Percentiles rank a stretch among this genome's conserved stretches.
phyloP scores from a whole-genome alignment of 2,113 vertebrate genomes.

The Neotragus pygmaeus region DNA sequence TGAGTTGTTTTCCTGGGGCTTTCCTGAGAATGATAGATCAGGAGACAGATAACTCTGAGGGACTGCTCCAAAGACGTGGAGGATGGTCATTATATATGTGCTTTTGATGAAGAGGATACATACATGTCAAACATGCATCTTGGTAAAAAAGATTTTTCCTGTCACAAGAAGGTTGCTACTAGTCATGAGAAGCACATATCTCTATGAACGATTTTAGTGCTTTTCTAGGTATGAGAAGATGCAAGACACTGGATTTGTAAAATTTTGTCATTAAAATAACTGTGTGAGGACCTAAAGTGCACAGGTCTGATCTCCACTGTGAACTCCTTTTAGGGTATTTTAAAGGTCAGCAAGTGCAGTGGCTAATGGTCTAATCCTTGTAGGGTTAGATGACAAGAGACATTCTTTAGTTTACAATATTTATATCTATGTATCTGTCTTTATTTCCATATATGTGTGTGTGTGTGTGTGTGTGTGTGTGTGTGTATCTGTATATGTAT shows the following conservation, averaged over 20 bases:
- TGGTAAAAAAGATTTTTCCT: not conserved
- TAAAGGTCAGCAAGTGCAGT: not conserved
- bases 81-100: not conserved
- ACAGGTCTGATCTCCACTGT: not conserved
- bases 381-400: not conserved
- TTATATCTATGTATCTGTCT: not conserved
- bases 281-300: not conserved
- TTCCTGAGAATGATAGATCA: not conserved
- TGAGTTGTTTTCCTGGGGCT: not conserved
- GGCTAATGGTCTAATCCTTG: not conserved
- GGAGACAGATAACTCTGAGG: not conserved
- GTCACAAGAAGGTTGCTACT: not conserved
- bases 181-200: not conserved
- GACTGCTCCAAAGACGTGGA: not conserved
- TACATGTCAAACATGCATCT: not conserved
- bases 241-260: not conserved
- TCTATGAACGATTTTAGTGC: not conserved
- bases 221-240: not conserved
- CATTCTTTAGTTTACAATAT: not conserved
- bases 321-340: not conserved
- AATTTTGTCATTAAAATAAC: not conserved
- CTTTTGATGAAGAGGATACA: not conserved
- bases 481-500: not conserved
- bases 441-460: not conserved
- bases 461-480: not conserved